Evolutionary conservation across 2,113 vertebrate genomes (phyloP), one percentile per base, ranked within the genome.

Genomic region (Phoxinus phoxinus): DNA sequence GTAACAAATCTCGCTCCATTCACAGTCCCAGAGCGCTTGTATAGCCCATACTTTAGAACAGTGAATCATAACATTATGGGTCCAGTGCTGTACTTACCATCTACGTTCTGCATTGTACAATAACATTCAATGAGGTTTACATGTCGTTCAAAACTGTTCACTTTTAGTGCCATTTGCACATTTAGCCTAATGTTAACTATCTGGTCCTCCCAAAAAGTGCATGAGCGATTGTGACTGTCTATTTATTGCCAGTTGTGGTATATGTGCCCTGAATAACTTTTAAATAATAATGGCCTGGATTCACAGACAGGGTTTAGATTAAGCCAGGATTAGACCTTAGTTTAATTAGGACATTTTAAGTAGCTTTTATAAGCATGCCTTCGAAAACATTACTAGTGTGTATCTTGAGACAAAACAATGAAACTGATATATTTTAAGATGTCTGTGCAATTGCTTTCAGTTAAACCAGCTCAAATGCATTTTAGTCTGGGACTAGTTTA

Each of bases 51-150:
- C 37, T 48, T 46, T 19, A 44, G n/a, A 61, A 17, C 56, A 13
- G 12, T 63, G 41, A 81, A 25, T 81, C 78, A 81, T 81, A 80
- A 81, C 79, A 32, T 30, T 63, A 65, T 81, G 25, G 37, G 58
- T 81, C 41, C n/a, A 23, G 79, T 48, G 59, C 59, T 81, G 17
- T 48, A 32, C n/a, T 48, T 67, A 69, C 21, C 56, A 67, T 44
- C 37, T 46, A 30, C 25, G 0, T 76, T 27, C 74, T 51, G 17
- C 25, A 53, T 53, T 30, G 46, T 32, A 72, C 69, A 72, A n/a
- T 72, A 48, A 21, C 74, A 53, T 76, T 76, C 46, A 76, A 17
- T 1, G 17, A 76, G 48, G 27, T 53, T 9, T 17, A 32, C 15
- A 6, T 76, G 0, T 30, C 1, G 1, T 76, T 53, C 9, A 53